Base-by-base conservation (phyloP, 2,888 invertebrate genomes). In the Watsonalla binaria region DNA sequence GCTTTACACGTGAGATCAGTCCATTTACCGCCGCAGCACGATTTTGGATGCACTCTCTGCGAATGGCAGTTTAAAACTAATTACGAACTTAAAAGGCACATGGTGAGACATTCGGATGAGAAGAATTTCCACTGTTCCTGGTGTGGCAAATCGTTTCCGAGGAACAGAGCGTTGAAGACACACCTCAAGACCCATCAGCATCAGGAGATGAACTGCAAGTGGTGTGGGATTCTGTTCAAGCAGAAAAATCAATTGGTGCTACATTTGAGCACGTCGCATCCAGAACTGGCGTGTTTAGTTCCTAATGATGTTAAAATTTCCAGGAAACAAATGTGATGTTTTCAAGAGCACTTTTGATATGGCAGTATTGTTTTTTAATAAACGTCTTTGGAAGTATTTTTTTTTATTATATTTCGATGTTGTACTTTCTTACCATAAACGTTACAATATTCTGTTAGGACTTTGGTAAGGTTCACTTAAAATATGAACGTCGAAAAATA, bases 101-200 rank as follows among this genome's bases (percentile, higher is more conserved):
- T 83, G 78, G 76, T 86, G 0, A 80, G 80, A 45, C 90, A 90
- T 62, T 82, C 84, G 0, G 82, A 83, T 0, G 85, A 86, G 35
- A 82, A 66, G 56, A 82, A 80, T 46, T 86, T 80, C 51, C 74
- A 80, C 56, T 90, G 90, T 51, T 63, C 70, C 0, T 60, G 82
- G 0, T 90, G 90, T 49, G 83, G 76, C 0, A 88, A 88, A 56
- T 76, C 79, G 0, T 89, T 85, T 52, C 75, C 78, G 0, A 78
- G 86, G 37, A 82, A 73, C 53, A 79, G 72, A 37, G 82, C 86
- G 0, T 60, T 90, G 46, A 72, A 70, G 11, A 73, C 74, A 0
- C 90, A 90, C 68, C 45, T 85, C 45, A 85, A 85, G 56, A 83
- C 76, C 0, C 90, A 90, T 46, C 80, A 83, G 0, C 90, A 90